Base-by-base conservation (phyloP, 2,888 invertebrate genomes). In the Sceliomorpha sp. region DNA sequence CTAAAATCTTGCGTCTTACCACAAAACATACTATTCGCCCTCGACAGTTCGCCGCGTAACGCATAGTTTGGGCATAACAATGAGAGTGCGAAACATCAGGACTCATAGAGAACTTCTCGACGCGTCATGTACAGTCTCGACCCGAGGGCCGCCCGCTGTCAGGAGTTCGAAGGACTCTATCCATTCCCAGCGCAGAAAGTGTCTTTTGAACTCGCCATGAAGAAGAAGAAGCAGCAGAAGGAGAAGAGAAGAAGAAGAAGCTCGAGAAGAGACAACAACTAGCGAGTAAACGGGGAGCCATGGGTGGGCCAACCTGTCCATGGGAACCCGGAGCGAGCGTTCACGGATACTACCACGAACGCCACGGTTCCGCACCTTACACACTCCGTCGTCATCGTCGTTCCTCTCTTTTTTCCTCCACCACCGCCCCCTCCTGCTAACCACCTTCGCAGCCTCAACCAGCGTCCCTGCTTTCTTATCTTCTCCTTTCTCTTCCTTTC, bases 251-350 rank as follows among this genome's bases (percentile, higher is more conserved):
- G 39, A 6, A 10, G 62, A 26, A 8, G 40, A 45, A 26, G 32
- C 4, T 36, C 12, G 31, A 8, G 26, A 7, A 37, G 45, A 45
- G 59, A 66, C 31, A 51, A 62, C 39, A 37, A 48, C 37, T 37
- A 6, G 1, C 36, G 56, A 67, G 58, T 67, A 72, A 68, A 70
- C 62, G 51, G 59, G 63, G 53, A 85, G 78, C 87, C 86, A 86
- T 87, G 86, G 87, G 86, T 86, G 87, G 87, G 85, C 87, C 84
- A 84, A 83, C 82, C 84, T 83, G 85, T 77, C 77, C 76, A 76
- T 78, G 79, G 81, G 81, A 81, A 81, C 78, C 78, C 72, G 72
- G 48, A 26, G 58, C 51, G 69, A 47, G 36, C 36, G 47, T 48
- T 37, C 56, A 62, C 45, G 47, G 51, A 34, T 47, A 60, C 39